These are phyloP conservation scores for Papilio xuthus DNA, from an alignment of 1,140 invertebrate species.

Conservation along the genomic window DNA sequence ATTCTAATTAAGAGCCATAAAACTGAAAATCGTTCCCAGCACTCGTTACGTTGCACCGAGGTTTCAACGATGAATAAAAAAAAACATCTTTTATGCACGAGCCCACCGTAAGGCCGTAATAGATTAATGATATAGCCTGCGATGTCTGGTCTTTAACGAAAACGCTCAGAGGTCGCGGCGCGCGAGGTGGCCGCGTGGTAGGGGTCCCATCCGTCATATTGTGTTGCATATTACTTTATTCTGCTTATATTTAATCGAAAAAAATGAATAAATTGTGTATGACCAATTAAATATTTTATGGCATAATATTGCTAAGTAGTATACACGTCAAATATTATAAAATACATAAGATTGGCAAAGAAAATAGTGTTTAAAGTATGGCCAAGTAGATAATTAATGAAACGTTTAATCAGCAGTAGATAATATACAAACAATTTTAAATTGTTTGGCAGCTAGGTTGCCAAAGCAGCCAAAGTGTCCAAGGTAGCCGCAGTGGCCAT, in stretches of 20 bases:
- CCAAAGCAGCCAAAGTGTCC: neutral
- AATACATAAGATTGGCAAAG: neutral
- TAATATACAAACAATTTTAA: no score
- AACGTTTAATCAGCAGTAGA: neutral
- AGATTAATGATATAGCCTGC: conserved; percentile 78
- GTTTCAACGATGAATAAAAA: conserved; percentile 50
- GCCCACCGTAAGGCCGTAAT: conserved; percentile 67
- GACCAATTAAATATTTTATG: neutral
- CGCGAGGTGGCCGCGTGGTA: conserved; percentile 42
- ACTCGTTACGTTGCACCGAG: conserved; percentile 70
- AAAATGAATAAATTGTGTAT: neutral
- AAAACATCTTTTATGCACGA: conserved; percentile 63
- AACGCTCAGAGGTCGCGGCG: conserved; percentile 53
- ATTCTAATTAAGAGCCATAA: conserved; percentile 77
- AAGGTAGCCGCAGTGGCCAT: neutral
- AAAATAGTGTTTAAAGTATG: neutral
- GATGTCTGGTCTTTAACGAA: conserved; percentile 68
- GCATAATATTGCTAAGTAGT: neutral
- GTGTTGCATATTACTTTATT: neutral
- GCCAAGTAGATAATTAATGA: neutral
- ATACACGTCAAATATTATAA: neutral
- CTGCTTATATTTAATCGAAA: neutral
- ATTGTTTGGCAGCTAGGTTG: neutral
- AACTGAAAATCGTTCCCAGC: conserved; percentile 69
- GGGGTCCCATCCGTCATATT: neutral